Evolutionary conservation across 2,888 invertebrate species (phyloP).

Genomic region (Apeira syringaria): DNA sequence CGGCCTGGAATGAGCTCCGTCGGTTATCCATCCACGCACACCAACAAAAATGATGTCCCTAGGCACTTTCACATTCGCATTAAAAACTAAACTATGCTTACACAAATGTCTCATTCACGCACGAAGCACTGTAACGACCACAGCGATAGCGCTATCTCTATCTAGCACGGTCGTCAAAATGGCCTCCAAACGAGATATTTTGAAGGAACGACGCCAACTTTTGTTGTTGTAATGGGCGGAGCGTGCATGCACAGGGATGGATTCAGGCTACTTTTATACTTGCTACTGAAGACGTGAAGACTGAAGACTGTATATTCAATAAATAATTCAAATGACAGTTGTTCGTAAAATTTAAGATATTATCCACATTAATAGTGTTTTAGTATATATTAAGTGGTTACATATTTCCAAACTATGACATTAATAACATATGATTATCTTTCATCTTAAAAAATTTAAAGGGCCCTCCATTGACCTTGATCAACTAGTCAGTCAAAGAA

Average conservation of each 20-base stretch:
- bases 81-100: constrained; percentile 79
- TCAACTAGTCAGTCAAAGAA: no score
- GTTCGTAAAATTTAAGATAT: no score
- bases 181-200: constrained; percentile 84
- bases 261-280: constrained; percentile 36
- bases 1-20: constrained; percentile 20
- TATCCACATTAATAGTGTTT: no score
- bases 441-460: no score
- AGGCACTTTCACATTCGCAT: constrained; percentile 62
- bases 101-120: constrained; percentile 82
- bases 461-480: no score
- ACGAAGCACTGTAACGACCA: constrained; percentile 55
- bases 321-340: no score
- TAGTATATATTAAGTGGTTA: no score
- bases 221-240: constrained; percentile 83
- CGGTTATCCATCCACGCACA: constrained; percentile 36
- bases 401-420: no score
- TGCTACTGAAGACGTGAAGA: not conserved
- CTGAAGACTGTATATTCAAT: no score
- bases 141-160: constrained; percentile 54
- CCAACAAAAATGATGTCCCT: constrained; percentile 54
- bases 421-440: no score
- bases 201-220: constrained; percentile 82
- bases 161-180: constrained; percentile 79
- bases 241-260: constrained; percentile 71